phyloP scores from a whole-genome alignment of 2,888 invertebrate genomes.

The Pheosia tremula region DNA sequence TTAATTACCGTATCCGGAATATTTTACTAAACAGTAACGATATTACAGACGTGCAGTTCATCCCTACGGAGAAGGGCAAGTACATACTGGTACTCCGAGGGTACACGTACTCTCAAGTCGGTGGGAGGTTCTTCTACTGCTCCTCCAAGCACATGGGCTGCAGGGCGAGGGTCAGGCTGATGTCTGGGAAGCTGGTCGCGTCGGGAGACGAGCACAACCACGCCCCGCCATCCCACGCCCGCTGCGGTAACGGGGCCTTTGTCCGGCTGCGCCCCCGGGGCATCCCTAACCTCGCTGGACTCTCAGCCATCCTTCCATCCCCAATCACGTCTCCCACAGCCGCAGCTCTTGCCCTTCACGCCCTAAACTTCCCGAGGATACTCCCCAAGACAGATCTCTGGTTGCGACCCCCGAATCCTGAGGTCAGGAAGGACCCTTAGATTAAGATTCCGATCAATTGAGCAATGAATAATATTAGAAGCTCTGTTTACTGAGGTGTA shows the following conservation, averaged over 20 bases:
- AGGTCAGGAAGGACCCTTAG: constrained; percentile 64
- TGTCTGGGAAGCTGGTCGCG: constrained; percentile 69
- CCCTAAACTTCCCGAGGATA: constrained; percentile 71
- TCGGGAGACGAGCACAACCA: constrained; percentile 76
- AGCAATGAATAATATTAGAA: constrained; percentile 26
- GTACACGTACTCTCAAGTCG: constrained; percentile 79
- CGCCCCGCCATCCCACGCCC: constrained; percentile 76
- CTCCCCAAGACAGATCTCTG: constrained; percentile 76
- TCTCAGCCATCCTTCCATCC: constrained; percentile 55
- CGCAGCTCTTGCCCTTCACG: constrained; percentile 66
- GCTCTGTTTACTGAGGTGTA: constrained; percentile 16
- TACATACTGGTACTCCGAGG: constrained; percentile 77
- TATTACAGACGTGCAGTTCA: constrained; percentile 78
- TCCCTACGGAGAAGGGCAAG: constrained; percentile 80
- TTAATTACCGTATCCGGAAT: constrained; percentile 15
- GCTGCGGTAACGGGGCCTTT: constrained; percentile 79
- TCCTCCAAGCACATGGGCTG: constrained; percentile 81
- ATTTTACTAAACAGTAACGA: constrained; percentile 34
- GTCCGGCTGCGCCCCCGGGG: constrained; percentile 72
- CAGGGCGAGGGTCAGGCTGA: constrained; percentile 69
- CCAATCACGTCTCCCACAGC: constrained; percentile 61
- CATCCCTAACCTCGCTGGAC: constrained; percentile 32
- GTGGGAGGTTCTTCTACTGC: constrained; percentile 80
- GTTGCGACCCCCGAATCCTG: constrained; percentile 60
- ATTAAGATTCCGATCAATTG: constrained; percentile 15